phyloP scores from a whole-genome alignment of 2,888 invertebrate genomes.

The Vesta saturnalis region DNA sequence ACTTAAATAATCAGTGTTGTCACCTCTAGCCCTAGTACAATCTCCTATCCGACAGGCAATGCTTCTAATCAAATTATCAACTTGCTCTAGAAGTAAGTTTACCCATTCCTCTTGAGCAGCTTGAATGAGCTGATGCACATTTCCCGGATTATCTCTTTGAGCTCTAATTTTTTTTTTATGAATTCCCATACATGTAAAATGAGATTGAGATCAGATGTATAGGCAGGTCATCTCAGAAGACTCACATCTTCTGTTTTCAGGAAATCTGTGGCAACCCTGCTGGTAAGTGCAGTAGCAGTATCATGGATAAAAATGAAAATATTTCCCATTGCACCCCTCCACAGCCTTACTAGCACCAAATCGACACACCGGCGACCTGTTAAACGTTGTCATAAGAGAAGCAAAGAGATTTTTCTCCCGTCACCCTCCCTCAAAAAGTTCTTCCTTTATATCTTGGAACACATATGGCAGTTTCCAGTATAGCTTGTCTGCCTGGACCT shows the following conservation, averaged over 20 bases:
- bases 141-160: no score
- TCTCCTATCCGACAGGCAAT: not conserved
- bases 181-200: not conserved
- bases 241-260: conserved; percentile 23
- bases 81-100: no score
- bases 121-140: no score
- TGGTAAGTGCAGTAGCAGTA: conserved; percentile 28
- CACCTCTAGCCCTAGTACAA: no score
- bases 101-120: not conserved
- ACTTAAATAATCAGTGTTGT: no score
- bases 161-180: conserved; percentile 7
- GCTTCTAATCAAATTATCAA: conserved; percentile 3
- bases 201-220: conserved; percentile 30
- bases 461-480: no score
- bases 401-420: conserved; percentile 15
- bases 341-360: not conserved
- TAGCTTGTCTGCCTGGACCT: no score
- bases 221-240: conserved; percentile 22
- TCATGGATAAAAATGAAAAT: conserved; percentile 34
- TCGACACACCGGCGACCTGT: not conserved
- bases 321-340: conserved; percentile 4
- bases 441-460: conserved; percentile 32
- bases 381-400: conserved; percentile 16
- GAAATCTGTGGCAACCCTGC: no score
- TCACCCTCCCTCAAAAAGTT: conserved; percentile 23